Evolutionary conservation across 2,888 invertebrate genomes (phyloP), one percentile per base, ranked within the genome.

Genomic region (Heliothis peltigera): DNA sequence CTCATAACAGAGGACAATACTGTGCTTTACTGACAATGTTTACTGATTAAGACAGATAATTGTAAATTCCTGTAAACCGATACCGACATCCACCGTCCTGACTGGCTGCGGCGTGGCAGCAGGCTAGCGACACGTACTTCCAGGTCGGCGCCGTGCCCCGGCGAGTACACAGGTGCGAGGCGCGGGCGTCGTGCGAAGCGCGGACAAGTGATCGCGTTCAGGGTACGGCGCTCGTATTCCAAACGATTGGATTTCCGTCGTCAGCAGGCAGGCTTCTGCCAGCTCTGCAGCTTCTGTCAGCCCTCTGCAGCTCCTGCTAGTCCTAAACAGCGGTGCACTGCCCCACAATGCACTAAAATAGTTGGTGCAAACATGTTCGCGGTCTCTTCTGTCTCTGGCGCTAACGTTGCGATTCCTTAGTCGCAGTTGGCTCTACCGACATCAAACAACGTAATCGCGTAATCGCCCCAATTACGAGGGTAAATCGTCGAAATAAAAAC

Each of bases 181-280:
- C 75, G 81, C 79, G 70, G 77, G 55, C 47, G 77, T 67, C 65
- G 73, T 64, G 74, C 55, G 57, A 63, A 59, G 61, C 74, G 71
- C 64, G 60, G 69, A 71, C 62, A 60, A 72, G 75, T 65, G 64
- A 64, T 65, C 73, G 74, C 66, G 77, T 64, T 64, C 75, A 84
- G 83, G 78, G 82, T 4, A 22, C 22, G 22, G 22, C 22, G 28
- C 80, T 73, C 75, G 72, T 64, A 76, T 48, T 70, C 61, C 71
- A 21, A 57, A 63, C 47, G 32, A 84, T 85, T 84, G 73, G 73
- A 85, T 85, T 78, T 70, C 71, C 67, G 69, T 43, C 42, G 69
- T 48, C 54, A 8, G 32, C 32, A 4, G 32, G 2, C 4, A n/a
- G n/a, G n/a, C n/a, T n/a, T n/a, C n/a, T n/a, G n/a, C n/a, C n/a